Evolutionary conservation across 2,888 invertebrate genomes (phyloP).

Genomic region (Lasioglossum zephyrum): DNA sequence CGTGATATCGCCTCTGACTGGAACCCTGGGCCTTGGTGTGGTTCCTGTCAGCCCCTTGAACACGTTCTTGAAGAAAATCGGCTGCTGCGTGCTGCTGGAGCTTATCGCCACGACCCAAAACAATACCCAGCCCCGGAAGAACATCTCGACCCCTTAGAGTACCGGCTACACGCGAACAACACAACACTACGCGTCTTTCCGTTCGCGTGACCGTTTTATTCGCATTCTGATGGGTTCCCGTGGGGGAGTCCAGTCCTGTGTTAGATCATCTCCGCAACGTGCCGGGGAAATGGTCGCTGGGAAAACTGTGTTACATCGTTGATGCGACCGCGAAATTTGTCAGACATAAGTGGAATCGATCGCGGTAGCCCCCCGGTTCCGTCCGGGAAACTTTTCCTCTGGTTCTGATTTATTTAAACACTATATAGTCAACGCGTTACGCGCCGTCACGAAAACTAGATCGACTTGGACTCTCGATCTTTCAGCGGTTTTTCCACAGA

Average conservation of each 20-base stretch:
- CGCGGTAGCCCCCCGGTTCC: background rate
- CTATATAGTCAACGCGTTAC: background rate
- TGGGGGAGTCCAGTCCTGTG: background rate
- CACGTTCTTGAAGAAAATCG: slow-evolving; percentile 70
- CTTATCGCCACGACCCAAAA: slow-evolving; percentile 48
- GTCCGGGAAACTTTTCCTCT: background rate
- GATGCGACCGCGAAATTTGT: background rate
- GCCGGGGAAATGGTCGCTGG: background rate
- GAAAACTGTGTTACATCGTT: background rate
- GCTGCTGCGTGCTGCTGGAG: slow-evolving; percentile 68
- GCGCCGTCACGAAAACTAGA: background rate
- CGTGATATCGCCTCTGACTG: slow-evolving; percentile 63
- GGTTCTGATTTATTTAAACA: slow-evolving; percentile 7
- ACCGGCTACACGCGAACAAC: background rate
- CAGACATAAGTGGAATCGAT: background rate
- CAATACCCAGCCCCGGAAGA: slow-evolving; percentile 17
- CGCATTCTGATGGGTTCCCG: background rate
- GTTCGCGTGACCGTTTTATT: slow-evolving; percentile 7
- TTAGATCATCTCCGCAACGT: background rate
- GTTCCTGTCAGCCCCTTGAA: slow-evolving; percentile 76
- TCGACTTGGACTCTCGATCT: background rate
- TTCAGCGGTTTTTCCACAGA: background rate
- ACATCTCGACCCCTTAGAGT: slow-evolving; percentile 24
- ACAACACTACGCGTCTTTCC: background rate
- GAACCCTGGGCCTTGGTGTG: slow-evolving; percentile 39